phyloP scores from a whole-genome alignment of 2,113 vertebrate genomes.

The Cephalopholis sonnerati region DNA sequence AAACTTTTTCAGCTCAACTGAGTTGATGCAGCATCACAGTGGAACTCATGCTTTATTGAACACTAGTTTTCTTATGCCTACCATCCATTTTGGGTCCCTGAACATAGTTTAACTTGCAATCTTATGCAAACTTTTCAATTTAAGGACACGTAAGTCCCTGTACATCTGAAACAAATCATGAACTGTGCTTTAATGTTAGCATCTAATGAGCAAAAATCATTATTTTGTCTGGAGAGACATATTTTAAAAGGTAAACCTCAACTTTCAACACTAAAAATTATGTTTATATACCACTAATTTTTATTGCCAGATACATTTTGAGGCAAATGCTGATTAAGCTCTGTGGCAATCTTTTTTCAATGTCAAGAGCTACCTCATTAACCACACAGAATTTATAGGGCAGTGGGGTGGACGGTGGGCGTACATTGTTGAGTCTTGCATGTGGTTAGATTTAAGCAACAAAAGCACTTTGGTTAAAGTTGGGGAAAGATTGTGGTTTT shows the following conservation, averaged over 20 bases:
- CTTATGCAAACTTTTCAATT: constrained; percentile 10
- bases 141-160: background rate
- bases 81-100: constrained; percentile 4
- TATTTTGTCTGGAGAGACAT: background rate
- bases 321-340: background rate
- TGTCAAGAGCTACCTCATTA: no score
- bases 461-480: constrained; percentile 1
- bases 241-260: background rate
- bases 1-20: constrained; percentile 21
- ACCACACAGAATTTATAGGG: background rate
- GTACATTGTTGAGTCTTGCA: background rate
- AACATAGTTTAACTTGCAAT: constrained; percentile 4
- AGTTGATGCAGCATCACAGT: constrained; percentile 14
- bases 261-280: background rate
- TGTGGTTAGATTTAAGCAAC: constrained; percentile 1
- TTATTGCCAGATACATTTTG: background rate
- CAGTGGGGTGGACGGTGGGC: background rate
- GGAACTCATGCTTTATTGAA: constrained; percentile 51
- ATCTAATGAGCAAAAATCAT: background rate
- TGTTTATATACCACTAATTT: background rate
- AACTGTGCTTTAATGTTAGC: no score
- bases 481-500: background rate
- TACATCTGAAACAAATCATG: background rate
- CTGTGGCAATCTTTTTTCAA: background rate
- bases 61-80: constrained; percentile 9